Evolutionary conservation across 2,113 vertebrate species (phyloP), one percentile per base, ranked within the genome.

Genomic region (Campylorhamphus procurvoides): DNA sequence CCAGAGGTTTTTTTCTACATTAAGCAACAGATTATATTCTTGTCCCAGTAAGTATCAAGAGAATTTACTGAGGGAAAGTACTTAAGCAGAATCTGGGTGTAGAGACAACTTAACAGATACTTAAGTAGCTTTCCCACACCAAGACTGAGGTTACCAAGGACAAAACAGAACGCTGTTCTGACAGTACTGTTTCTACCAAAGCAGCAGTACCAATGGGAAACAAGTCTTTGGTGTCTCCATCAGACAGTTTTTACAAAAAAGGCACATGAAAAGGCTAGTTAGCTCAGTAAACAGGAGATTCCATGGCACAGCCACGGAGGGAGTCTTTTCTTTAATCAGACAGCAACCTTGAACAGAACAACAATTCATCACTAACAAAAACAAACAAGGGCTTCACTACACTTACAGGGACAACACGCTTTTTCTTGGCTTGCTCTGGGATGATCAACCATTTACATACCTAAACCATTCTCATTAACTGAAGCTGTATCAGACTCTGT

Each of bases 401-500:
- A 80, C 72, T 94, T 89, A 94, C 31, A 91, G 14, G 52, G 83
- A 79, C 60, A 78, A 77, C 78, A 78, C 44, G 11, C 35, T 44
- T 55, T n/a, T 64, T 56, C 58, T 71, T 15, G n/a, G 55, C 40
- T 71, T 55, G 35, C n/a, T 79, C 55, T 46, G 58, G 66, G 44
- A 47, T 89, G 90, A 55, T 62, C 37, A 94, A 86, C 49, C 59
- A 88, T 91, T 97, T 97, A 97, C 98, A 96, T 98, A 99, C 99
- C 99, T 92, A 99, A 98, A 97, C 99, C 99, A 93, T 99, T 99
- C 97, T 99, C 99, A 95, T 99, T 99, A 97, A 99, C 97, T 58
- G 99, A 99, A 69, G 99, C 97, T 63, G 98, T 99, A 97, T 99
- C 99, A 33, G 99, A 99, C 96, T 99, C 99, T 93, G 99, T 99